Evolutionary conservation across 2,113 vertebrate genomes (phyloP).

Genomic region (Myrmecobius fasciatus): DNA sequence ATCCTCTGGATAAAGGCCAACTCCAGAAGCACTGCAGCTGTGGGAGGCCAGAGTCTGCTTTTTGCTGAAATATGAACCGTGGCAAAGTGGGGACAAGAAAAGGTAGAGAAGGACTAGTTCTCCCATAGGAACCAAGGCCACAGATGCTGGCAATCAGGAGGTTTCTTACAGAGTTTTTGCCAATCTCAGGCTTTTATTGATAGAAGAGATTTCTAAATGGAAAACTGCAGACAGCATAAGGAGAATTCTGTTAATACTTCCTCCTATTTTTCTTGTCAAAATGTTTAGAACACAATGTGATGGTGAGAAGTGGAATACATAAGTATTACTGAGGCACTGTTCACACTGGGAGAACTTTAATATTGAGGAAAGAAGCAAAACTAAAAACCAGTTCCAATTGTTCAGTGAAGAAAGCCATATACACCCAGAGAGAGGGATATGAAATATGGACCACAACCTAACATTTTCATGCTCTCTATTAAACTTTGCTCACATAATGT

Average conservation of each 20-base stretch:
- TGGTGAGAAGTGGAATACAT: background rate
- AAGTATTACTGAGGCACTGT: conserved; percentile 3
- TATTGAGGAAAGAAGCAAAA: background rate
- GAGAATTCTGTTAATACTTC: background rate
- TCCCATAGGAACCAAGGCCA: background rate
- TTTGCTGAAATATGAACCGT: background rate
- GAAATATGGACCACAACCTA: too few species aligned
- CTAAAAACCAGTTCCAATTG: too few species aligned
- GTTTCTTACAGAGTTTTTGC: too few species aligned
- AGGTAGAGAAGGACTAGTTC: background rate
- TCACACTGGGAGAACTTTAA: background rate
- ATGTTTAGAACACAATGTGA: background rate
- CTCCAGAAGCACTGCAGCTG: background rate
- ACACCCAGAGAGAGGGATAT: too few species aligned
- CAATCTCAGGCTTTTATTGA: background rate
- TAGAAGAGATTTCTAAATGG: background rate
- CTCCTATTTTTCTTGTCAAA: conserved; percentile 4
- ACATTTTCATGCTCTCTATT: too few species aligned
- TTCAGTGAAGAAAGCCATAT: too few species aligned
- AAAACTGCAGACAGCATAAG: background rate
- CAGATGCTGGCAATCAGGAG: too few species aligned
- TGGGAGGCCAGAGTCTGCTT: background rate
- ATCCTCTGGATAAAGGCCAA: background rate
- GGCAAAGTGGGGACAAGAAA: background rate
- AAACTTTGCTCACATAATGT: too few species aligned